Conservation (phyloP, 2,888 invertebrate genomes). For the Serrognathus titanus region DNA sequence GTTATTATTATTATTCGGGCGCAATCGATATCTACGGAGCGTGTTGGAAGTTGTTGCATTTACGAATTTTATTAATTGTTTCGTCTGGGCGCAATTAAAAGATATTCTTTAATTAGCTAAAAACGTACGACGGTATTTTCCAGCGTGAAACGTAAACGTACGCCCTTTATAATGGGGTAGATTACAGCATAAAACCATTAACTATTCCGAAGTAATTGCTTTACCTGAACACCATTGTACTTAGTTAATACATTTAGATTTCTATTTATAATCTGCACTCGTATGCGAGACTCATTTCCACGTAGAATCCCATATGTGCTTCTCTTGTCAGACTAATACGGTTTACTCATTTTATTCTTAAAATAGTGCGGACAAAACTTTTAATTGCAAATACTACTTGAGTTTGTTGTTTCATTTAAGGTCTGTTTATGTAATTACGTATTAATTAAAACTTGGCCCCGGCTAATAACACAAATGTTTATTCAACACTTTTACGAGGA, state of each 20-base stretch:
- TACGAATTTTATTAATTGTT: too few species aligned
- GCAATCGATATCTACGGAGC: too few species aligned
- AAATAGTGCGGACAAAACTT: not conserved
- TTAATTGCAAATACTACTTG: too few species aligned
- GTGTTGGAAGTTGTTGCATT: too few species aligned
- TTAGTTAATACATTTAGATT: slow-evolving; percentile 3
- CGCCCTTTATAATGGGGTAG: slow-evolving; percentile 1
- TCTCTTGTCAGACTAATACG: not conserved
- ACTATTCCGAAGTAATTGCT: slow-evolving; percentile 2
- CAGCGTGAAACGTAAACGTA: not conserved
- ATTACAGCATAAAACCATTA: slow-evolving; percentile 3
- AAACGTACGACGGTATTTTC: not conserved
- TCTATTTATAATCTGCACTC: slow-evolving; percentile 3
- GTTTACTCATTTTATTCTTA: not conserved
- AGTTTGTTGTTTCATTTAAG: too few species aligned
- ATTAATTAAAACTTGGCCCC: too few species aligned
- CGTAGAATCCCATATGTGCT: not conserved
- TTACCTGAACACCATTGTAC: slow-evolving; percentile 2
- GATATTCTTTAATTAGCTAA: not conserved
- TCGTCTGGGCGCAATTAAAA: not conserved
- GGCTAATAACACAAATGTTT: too few species aligned
- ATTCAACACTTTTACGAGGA: too few species aligned
- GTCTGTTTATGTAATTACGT: too few species aligned
- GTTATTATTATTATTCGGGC: too few species aligned
- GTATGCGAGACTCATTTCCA: not conserved